Evolutionary conservation across 64 coral and sea anemone species (phyloP).

Genomic region (Porites lutea): DNA sequence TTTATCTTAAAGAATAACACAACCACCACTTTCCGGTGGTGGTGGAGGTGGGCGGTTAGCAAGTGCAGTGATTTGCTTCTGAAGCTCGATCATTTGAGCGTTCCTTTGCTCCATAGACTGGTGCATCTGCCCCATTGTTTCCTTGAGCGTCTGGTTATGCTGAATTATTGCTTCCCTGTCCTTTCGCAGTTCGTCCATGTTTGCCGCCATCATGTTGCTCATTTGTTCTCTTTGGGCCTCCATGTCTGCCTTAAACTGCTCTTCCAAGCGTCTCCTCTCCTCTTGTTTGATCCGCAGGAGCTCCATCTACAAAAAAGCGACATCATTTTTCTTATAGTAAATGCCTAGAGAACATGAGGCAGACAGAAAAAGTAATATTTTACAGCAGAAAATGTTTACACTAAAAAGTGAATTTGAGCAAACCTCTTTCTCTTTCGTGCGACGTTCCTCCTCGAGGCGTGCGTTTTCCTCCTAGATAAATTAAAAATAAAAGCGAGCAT

Average conservation of each 20-base stretch:
- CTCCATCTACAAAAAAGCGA: slow-evolving; percentile 50
- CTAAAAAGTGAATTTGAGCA: neutral
- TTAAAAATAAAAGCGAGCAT: too few relatives aligned
- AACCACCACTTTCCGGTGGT: neutral
- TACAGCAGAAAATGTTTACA: too few relatives aligned
- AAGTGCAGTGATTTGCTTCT: slow-evolving; percentile 2
- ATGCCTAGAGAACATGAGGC: neutral
- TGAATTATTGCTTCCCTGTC: slow-evolving; percentile 39
- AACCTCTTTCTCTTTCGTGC: slow-evolving; percentile 81
- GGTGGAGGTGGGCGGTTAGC: neutral
- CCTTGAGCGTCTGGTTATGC: slow-evolving; percentile 19
- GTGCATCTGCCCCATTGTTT: slow-evolving; percentile 8
- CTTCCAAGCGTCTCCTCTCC: slow-evolving; percentile 62
- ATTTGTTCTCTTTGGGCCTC: slow-evolving; percentile 67
- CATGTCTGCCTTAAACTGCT: slow-evolving; percentile 75
- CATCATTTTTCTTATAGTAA: neutral
- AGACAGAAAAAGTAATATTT: too few relatives aligned
- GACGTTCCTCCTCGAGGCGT: slow-evolving; percentile 70
- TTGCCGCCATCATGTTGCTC: slow-evolving; percentile 81
- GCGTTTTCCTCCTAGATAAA: slow-evolving; percentile 77
- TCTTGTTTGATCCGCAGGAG: slow-evolving; percentile 56
- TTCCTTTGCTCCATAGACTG: slow-evolving; percentile 9
- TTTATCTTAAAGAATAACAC: neutral
- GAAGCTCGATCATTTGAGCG: neutral
- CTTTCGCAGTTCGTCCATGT: slow-evolving; percentile 56